Base-by-base conservation (phyloP, 64 coral and sea anemone genomes). In the Trachythela sp. region DNA sequence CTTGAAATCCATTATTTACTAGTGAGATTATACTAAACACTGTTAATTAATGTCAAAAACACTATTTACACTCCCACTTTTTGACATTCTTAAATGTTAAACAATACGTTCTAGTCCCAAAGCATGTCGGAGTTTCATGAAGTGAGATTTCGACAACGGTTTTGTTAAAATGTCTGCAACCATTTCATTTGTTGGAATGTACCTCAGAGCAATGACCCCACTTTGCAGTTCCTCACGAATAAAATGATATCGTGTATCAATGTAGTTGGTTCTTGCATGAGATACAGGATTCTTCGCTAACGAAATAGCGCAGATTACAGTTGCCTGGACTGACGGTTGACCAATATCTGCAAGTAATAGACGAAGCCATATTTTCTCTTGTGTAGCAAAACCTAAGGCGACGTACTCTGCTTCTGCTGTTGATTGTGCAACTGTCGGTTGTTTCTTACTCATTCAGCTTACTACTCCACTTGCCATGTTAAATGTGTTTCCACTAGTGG, bases 401-500 rank as follows among this genome's bases (percentile, higher is more conserved):
- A 85, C 4, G 14, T 70, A 70, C 24, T 90, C 80, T 13, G 45
- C 70, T 67, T 92, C 85, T 30, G 85, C 71, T 1, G 34, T 92
- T 64, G 86, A 92, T 33, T 88, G 40, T 40, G 91, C 86, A 48
- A 88, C 86, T 14, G 58, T 88, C 9, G 48, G 48, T 84, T 92
- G 76, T 48, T 70, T 92, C 76, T 88, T 88, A 45, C 91, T 84
- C 8, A 88, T 3, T 72, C 91, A 92, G 15, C 91, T 92, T 20
- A 92, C 27, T 85, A 50, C 24, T 48, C 85, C 75, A 40, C 83
- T 88, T 84, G 70, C 91, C 22, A 92, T 0, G 32, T 59, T 42
- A 42, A 92, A 92, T 0, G 87, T 45, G 31, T 92, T 87, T 64
- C 88, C 92, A 59, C 83, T 85, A 27, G 91, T 92, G 48, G 92